Evolutionary conservation across 2,888 invertebrate species (phyloP).

Genomic region (Agonum fuliginosum): DNA sequence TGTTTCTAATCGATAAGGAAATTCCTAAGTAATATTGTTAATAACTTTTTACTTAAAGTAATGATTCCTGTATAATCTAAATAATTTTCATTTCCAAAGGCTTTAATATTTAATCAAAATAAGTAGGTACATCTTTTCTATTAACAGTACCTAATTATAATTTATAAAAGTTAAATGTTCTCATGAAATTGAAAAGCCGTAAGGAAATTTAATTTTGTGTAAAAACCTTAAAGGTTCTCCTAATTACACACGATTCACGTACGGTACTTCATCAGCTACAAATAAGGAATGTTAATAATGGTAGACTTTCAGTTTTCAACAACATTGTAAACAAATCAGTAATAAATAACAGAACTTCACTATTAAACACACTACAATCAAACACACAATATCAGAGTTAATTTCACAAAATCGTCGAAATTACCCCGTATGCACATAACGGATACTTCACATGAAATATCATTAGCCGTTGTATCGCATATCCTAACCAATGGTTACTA

Average conservation of each 20-base stretch:
- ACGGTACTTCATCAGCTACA: neutral
- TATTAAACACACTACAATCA: conserved; percentile 6
- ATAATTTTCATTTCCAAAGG: too few relatives aligned
- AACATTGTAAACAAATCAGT: conserved; percentile 39
- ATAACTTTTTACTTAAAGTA: too few relatives aligned
- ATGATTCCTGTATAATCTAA: too few relatives aligned
- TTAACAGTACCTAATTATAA: too few relatives aligned
- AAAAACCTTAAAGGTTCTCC: neutral
- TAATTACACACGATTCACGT: too few relatives aligned
- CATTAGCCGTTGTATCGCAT: conserved; percentile 32
- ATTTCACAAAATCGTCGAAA: conserved; percentile 18
- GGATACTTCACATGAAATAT: conserved; percentile 22
- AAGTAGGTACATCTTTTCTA: too few relatives aligned
- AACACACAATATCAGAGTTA: conserved; percentile 3
- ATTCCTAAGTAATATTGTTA: too few relatives aligned
- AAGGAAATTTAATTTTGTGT: neutral
- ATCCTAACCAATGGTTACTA: conserved; percentile 22
- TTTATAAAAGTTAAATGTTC: too few relatives aligned
- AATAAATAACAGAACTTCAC: conserved; percentile 40
- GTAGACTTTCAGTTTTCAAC: conserved; percentile 23
- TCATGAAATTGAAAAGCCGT: too few relatives aligned
- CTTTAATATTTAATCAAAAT: too few relatives aligned
- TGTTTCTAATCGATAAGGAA: too few relatives aligned
- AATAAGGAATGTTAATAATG: conserved; percentile 13
- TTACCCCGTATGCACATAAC: conserved; percentile 28